A percentile compares a stretch with the other conserved stretches of the same genome.
Evolutionary conservation across 2,888 invertebrate species (phyloP).

Genomic region (Drosophila rellima): DNA sequence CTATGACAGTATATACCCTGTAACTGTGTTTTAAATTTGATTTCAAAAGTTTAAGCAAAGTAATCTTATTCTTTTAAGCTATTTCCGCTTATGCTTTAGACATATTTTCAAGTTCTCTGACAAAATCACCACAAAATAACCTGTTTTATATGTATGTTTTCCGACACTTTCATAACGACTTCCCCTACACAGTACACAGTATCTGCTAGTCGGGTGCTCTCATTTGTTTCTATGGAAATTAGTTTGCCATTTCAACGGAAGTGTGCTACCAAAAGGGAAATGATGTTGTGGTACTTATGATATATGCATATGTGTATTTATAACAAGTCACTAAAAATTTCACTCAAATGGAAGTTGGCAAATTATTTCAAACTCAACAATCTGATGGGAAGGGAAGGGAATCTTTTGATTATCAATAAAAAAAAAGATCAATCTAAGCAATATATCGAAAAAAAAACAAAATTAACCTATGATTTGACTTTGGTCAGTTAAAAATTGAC

Average conservation of each 20-base stretch:
- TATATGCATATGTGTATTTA: conserved; percentile 4
- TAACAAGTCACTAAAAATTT: conserved; percentile 28
- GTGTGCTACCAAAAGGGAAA: conserved; percentile 33
- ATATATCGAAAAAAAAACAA: neutral
- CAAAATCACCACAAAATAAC: neutral
- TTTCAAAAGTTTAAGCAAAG: too few species aligned
- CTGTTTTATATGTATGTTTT: neutral
- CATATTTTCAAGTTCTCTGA: neutral
- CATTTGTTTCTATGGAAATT: conserved; percentile 27
- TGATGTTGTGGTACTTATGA: conserved; percentile 24
- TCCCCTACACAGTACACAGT: neutral
- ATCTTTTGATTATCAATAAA: neutral
- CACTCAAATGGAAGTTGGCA: conserved; percentile 18
- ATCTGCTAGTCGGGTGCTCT: conserved; percentile 1
- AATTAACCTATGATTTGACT: neutral
- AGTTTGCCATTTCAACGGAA: conserved; percentile 32
- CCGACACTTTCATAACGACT: neutral
- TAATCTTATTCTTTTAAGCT: too few species aligned
- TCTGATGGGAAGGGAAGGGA: too few species aligned
- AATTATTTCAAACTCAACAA: neutral
- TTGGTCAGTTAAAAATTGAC: conserved; percentile 1
- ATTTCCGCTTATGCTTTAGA: neutral
- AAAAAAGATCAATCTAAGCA: too few species aligned
- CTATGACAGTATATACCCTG: conserved; percentile 1
- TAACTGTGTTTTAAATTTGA: too few species aligned